Base-by-base conservation (phyloP, 2,113 vertebrate species). In the Proteles cristata region DNA sequence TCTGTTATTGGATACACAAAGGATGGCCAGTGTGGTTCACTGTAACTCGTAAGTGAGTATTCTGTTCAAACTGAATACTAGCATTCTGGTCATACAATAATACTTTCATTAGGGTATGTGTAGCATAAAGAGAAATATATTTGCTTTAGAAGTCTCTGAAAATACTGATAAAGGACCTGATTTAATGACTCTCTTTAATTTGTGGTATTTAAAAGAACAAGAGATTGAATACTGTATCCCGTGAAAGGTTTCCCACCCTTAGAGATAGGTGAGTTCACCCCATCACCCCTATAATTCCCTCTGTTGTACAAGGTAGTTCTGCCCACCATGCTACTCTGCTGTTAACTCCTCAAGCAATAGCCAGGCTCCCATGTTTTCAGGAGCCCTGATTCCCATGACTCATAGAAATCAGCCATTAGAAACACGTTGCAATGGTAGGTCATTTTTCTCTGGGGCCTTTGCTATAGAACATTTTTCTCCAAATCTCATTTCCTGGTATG, bases 341-440 rank as follows among this genome's bases (percentile, higher is more conserved):
- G 5, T 0, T 0, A 63, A 19, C 19, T 68, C 48, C 19, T 86
- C 48, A 71, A 66, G 65, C 88, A 55, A 23, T 6, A 79, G 66
- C 50, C 74, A 68, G 10, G 23, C 5, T 50, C 28, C 43, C 31
- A 58, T 31, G 39, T 16, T 69, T 63, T 68, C 74, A 69, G 55
- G 39, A 65, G 5, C 17, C 50, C 48, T 73, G 0, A 35, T 82
- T 73, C 74, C 25, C 68, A 9, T 55, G 33, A 90, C 86, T 91
- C 25, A 1, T 31, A 93, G 77, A 95, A 94, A 95, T 83, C 31
- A 95, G 14, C 43, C 35, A 28, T 94, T 89, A 94, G 63, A 95
- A 96, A 89, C 69, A 95, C 0, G 0, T 63, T 50, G 7, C 68
- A 63, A 25, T 33, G 16, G 48, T 74, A 31, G 43, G 16, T 81